phyloP scores from a whole-genome alignment of 2,888 invertebrate species.

The Holacanthella duospinosa region DNA sequence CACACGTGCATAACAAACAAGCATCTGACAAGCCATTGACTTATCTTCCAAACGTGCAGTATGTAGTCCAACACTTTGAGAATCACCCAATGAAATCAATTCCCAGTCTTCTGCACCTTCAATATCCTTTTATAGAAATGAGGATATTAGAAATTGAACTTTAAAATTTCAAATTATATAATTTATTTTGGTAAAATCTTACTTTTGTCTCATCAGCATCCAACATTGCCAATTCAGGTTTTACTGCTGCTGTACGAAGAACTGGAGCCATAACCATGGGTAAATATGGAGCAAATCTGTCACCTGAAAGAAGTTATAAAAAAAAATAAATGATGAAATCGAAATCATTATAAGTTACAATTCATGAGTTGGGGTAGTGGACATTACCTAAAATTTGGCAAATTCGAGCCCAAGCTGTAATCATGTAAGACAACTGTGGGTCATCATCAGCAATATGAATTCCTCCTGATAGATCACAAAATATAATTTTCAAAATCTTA shows the following conservation, averaged over 20 bases:
- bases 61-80: conserved; percentile 87
- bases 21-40: conserved; percentile 91
- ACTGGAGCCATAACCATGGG: conserved; percentile 94
- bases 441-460: conserved; percentile 78
- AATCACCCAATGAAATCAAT: conserved; percentile 84
- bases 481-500: not conserved
- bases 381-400: conserved; percentile 73
- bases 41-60: conserved; percentile 91
- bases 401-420: conserved; percentile 97
- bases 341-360: not conserved
- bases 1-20: conserved; percentile 88
- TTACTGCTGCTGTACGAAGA: conserved; percentile 79
- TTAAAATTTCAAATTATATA: not conserved
- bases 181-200: conserved; percentile 9
- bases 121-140: conserved; percentile 51
- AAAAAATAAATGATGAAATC: conserved; percentile 1
- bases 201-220: conserved; percentile 65
- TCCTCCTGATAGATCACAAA: conserved; percentile 41
- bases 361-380: not conserved
- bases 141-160: conserved; percentile 7
- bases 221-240: conserved; percentile 81
- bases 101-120: conserved; percentile 87
- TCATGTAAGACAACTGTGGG: conserved; percentile 93
- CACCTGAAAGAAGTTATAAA: conserved; percentile 47
- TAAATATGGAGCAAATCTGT: conserved; percentile 78